Evolutionary conservation across 2,797 vertebrate species (phyloP), one percentile per base, ranked within the genome.

Genomic region (Anomalospiza imberbis): DNA sequence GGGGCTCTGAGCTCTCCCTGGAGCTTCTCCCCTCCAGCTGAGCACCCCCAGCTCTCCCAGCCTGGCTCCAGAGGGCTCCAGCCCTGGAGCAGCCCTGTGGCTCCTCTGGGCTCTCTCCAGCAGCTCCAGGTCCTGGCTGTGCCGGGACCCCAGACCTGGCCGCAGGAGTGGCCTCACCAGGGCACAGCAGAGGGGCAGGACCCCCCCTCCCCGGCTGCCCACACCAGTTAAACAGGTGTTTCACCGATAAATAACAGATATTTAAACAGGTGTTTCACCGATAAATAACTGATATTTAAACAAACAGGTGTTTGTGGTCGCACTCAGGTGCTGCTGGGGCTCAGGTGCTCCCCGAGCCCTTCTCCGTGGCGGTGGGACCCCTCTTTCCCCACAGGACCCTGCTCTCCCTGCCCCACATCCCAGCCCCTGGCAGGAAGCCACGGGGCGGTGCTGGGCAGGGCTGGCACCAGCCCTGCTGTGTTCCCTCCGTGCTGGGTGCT

Each of bases 201-300:
- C 11, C 57, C n/a, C n/a, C 31, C 78, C 15, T 7, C 5, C 5
- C 9, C 29, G 8, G 53, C 77, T 58, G 77, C 42, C 50, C 63
- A 12, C 42, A 5, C 25, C 44, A 9, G 9, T 18, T 2, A 7
- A 7, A 13, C 48, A 2, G 48, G 1, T 3, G 1, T 18, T 15
- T 14, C 19, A 44, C 44, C 44, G 18, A 9, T 44, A 17, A 44
- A 19, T 19, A 44, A 19, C 44, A 44, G 44, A 19, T 19, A 8
- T 44, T 44, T 44, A 19, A 19, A 19, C 44, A 19, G 44, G 44
- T 44, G 7, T 17, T 42, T 42, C 19, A 44, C 44, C 44, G 18
- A 9, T 44, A 17, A 44, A 19, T 19, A 44, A 19, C 44, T 44
- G 44, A 19, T 19, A 8, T 44, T 44, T 44, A 19, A 19, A 19